Evolutionary conservation across 2,888 invertebrate genomes (phyloP).

Genomic region (Ectemnius cavifrons): DNA sequence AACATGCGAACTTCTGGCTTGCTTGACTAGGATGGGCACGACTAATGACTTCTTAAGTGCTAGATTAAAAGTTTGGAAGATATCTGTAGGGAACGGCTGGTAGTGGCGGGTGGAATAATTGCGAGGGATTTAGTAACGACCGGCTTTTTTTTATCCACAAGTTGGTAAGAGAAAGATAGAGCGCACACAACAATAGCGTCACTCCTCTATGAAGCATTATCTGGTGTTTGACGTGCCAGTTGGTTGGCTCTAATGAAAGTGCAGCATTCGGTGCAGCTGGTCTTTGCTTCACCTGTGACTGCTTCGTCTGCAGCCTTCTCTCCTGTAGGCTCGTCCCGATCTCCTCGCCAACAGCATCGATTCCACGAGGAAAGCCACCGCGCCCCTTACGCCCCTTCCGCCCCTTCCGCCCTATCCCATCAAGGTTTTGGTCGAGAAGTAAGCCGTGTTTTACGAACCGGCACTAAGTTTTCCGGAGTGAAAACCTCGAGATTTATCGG

Average conservation of each 20-base stretch:
- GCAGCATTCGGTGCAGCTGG: conserved; percentile 49
- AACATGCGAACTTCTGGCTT: background rate
- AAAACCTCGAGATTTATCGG: too few relatives aligned
- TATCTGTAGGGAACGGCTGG: too few relatives aligned
- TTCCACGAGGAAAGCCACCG: too few relatives aligned
- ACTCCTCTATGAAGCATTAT: conserved; percentile 52
- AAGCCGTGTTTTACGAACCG: too few relatives aligned
- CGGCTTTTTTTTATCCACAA: conserved; percentile 41
- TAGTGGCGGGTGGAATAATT: background rate
- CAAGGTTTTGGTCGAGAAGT: too few relatives aligned
- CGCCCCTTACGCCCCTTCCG: too few relatives aligned
- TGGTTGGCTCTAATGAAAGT: conserved; percentile 53
- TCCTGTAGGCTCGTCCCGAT: background rate
- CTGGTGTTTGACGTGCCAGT: conserved; percentile 47
- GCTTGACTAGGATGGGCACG: background rate
- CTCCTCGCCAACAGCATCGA: background rate
- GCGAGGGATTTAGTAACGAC: conserved; percentile 19
- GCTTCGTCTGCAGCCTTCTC: background rate
- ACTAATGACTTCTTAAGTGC: background rate
- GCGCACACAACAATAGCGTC: conserved; percentile 45
- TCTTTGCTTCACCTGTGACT: background rate
- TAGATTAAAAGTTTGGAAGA: background rate
- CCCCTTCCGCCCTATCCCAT: too few relatives aligned
- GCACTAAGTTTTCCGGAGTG: too few relatives aligned
- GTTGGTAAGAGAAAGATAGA: conserved; percentile 8